These are phyloP conservation scores for Rhinolophus ferrumequinum DNA, from an alignment of 2,113 vertebrate genomes.

Conservation along the genomic window DNA sequence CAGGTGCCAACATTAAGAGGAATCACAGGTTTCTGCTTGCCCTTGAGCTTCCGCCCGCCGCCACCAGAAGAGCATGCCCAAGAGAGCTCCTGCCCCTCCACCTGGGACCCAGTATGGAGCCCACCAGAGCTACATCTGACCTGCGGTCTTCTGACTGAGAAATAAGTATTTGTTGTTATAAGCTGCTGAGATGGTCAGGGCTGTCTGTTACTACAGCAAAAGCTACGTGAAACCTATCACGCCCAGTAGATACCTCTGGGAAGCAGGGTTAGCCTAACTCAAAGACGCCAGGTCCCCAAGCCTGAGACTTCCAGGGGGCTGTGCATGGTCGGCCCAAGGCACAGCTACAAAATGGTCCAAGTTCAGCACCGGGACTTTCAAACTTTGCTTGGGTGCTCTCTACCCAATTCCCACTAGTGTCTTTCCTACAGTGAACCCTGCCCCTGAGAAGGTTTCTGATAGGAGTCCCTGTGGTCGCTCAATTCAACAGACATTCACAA, in stretches of 20 bases:
- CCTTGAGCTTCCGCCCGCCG: background rate
- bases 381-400: too few species aligned
- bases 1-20: background rate
- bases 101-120: background rate
- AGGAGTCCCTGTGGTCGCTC: accelerated
- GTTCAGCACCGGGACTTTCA: background rate
- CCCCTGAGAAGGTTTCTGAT: background rate
- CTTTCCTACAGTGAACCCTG: too few species aligned
- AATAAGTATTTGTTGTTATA: background rate
- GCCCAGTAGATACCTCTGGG: background rate
- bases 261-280: background rate
- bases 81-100: background rate
- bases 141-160: background rate
- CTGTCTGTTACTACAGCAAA: background rate
- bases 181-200: background rate
- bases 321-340: background rate
- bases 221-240: background rate
- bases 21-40: background rate
- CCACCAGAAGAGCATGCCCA: too few species aligned
- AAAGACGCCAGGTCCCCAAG: background rate
- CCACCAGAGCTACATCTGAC: background rate
- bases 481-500: background rate
- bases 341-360: too few species aligned
- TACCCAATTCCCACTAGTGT: background rate
- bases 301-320: background rate